A percentile compares a stretch with the other conserved stretches of the same genome.
phyloP scores from a whole-genome alignment of 2,888 invertebrate species.

The Leptinotarsa juncta region DNA sequence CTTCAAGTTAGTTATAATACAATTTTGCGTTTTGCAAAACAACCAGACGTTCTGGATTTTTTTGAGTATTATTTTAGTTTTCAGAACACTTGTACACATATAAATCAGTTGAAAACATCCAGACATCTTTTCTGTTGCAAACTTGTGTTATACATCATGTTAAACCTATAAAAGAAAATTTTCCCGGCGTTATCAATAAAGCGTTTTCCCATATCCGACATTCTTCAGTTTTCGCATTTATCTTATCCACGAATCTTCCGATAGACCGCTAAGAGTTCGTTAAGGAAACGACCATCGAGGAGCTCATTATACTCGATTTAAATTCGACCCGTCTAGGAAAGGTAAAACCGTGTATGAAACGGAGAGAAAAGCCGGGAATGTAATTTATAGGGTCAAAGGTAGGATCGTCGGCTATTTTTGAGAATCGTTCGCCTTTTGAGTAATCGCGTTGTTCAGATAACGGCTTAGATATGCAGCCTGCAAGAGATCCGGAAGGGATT shows the following conservation, averaged over 20 bases:
- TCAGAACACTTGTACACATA: too few species aligned
- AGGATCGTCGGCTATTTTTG: conserved; percentile 14
- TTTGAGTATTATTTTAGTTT: too few species aligned
- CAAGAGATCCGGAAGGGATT: conserved; percentile 1
- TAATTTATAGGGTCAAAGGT: conserved; percentile 18
- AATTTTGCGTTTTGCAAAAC: too few species aligned
- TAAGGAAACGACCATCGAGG: background rate
- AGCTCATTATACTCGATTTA: conserved; percentile 4
- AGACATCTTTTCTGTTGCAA: too few species aligned
- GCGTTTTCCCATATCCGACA: background rate
- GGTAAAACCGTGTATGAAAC: conserved; percentile 2
- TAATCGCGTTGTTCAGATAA: conserved; percentile 4
- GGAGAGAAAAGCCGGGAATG: conserved; percentile 10
- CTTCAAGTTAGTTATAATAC: too few species aligned
- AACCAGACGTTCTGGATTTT: too few species aligned
- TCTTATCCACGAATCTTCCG: background rate
- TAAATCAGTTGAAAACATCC: too few species aligned
- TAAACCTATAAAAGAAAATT: too few species aligned
- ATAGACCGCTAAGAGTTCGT: background rate
- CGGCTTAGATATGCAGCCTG: conserved; percentile 1
- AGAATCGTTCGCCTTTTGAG: conserved; percentile 7
- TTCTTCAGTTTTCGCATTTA: background rate
- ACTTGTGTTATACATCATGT: too few species aligned
- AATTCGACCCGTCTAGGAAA: conserved; percentile 6
- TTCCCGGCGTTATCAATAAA: too few species aligned